These are phyloP conservation scores for Drosophila sordidula DNA, from an alignment of 2,888 invertebrate species.

Conservation along the genomic window DNA sequence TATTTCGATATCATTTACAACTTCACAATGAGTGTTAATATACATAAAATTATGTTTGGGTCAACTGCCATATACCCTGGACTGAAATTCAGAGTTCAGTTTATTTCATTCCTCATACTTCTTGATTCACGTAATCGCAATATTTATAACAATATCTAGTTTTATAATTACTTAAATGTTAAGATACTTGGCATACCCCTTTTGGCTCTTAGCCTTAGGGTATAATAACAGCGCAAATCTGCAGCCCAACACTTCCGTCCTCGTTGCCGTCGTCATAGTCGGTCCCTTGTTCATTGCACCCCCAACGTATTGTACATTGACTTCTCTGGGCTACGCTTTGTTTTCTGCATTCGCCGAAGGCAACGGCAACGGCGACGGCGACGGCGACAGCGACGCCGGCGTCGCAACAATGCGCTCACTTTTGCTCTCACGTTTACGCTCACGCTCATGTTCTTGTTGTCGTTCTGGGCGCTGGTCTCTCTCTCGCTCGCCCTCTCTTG, in stretches of 20 bases:
- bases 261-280: conserved; percentile 28
- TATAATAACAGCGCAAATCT: conserved; percentile 56
- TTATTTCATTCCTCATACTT: background rate
- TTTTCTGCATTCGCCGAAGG: conserved; percentile 72
- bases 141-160: no score
- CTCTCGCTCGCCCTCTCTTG: conserved; percentile 1
- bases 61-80: background rate
- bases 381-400: conserved; percentile 22
- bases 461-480: conserved; percentile 23
- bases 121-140: background rate
- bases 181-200: conserved; percentile 4
- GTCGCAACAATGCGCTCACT: conserved; percentile 20
- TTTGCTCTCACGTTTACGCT: conserved; percentile 2
- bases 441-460: conserved; percentile 13
- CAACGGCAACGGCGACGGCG: conserved; percentile 17
- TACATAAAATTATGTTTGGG: no score
- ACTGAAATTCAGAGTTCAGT: background rate
- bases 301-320: conserved; percentile 81
- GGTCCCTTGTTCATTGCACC: conserved; percentile 73
- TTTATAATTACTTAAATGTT: background rate
- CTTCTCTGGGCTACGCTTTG: conserved; percentile 81
- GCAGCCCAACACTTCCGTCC: conserved; percentile 47
- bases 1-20: no score
- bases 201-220: conserved; percentile 10
- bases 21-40: no score